A percentile compares a stretch with the other conserved stretches of the same genome.
Evolutionary conservation across 1,140 invertebrate species (phyloP).

Genomic region (Solenopsis invicta): DNA sequence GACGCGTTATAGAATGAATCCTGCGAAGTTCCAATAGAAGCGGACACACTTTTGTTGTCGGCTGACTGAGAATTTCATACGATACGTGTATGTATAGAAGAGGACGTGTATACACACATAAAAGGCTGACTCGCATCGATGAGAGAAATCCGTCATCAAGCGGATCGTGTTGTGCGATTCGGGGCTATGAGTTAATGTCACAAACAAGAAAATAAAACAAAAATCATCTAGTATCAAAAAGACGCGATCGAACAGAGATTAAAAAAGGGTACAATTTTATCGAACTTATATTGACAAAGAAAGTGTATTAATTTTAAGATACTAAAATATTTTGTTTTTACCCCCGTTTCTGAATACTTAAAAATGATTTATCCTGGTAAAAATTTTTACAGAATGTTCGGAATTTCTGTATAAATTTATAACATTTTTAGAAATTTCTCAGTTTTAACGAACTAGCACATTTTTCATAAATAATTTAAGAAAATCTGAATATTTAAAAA

Average conservation of each 20-base stretch:
- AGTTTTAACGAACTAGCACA: too few species aligned
- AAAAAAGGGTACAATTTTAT: background rate
- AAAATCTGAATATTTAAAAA: too few species aligned
- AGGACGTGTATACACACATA: constrained; percentile 28
- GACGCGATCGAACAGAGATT: background rate
- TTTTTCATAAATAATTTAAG: too few species aligned
- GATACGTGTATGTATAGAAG: constrained; percentile 54
- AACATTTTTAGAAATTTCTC: too few species aligned
- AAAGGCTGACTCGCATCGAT: constrained; percentile 19
- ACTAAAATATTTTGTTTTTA: too few species aligned
- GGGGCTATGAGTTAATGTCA: constrained; percentile 4
- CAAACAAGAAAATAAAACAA: background rate
- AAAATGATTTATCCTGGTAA: too few species aligned
- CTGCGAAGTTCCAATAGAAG: constrained; percentile 8
- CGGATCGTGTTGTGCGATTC: constrained; percentile 50
- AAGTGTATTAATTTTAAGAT: too few species aligned
- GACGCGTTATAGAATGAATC: constrained; percentile 19
- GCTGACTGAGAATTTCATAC: constrained; percentile 57
- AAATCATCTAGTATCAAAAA: too few species aligned
- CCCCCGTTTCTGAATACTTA: too few species aligned
- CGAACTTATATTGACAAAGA: background rate
- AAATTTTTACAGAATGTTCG: too few species aligned
- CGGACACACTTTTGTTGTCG: constrained; percentile 69
- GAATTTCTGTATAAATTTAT: too few species aligned
- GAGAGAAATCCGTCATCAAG: background rate